Evolutionary conservation across 2,888 invertebrate species (phyloP).

Genomic region (Zaprionus obscuricornis): DNA sequence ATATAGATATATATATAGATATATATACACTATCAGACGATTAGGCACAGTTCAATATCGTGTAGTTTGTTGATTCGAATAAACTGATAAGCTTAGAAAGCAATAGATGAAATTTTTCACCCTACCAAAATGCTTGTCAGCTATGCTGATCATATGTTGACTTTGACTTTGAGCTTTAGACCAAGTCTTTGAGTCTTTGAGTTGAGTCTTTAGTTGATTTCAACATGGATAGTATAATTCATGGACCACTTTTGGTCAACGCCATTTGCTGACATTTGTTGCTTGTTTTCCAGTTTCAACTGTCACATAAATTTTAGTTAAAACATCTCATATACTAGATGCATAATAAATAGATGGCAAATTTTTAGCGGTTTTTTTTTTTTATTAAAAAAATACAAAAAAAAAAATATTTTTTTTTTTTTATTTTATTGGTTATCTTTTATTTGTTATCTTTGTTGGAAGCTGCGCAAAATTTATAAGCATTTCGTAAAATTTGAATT

Average conservation of each 20-base stretch:
- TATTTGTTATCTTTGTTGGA: no score
- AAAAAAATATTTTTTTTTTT: constrained; percentile 1
- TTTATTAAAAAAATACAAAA: no score
- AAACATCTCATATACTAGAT: constrained; percentile 45
- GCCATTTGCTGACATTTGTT: constrained; percentile 71
- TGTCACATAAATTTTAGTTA: constrained; percentile 69
- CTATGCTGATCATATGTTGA: neutral
- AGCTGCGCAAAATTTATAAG: constrained; percentile 47
- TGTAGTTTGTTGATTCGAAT: no score
- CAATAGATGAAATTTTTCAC: no score
- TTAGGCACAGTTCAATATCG: neutral
- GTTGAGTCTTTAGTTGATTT: no score
- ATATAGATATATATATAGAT: no score
- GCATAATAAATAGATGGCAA: constrained; percentile 48
- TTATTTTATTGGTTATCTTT: neutral
- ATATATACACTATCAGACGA: no score
- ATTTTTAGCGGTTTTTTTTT: constrained; percentile 26
- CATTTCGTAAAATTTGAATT: constrained; percentile 67
- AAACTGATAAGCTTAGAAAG: no score
- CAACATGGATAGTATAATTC: constrained; percentile 55
- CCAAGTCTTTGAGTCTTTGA: no score
- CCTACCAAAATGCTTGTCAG: neutral
- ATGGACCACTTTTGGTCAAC: constrained; percentile 64
- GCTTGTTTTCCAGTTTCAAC: constrained; percentile 70
- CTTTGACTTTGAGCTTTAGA: constrained; percentile 6